phyloP scores from a whole-genome alignment of 1,140 invertebrate genomes.

The Lethrus apterus region DNA sequence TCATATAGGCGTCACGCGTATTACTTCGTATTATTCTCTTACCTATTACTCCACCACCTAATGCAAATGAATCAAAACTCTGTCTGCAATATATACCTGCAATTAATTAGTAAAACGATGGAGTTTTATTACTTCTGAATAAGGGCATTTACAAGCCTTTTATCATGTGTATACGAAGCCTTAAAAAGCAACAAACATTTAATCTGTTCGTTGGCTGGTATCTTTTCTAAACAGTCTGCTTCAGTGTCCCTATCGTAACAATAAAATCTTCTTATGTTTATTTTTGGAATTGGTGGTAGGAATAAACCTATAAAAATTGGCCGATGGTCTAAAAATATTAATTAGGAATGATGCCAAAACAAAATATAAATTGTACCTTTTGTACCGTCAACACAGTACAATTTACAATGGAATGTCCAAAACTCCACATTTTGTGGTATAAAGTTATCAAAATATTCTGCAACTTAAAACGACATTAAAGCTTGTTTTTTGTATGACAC shows the following conservation, averaged over 20 bases:
- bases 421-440: conserved; percentile 1
- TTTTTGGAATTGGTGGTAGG: conserved; percentile 3
- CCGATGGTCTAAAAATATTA: background rate
- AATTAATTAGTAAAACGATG: background rate
- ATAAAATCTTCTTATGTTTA: conserved; percentile 5
- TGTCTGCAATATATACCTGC: background rate
- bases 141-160: background rate
- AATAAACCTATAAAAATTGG: conserved; percentile 5
- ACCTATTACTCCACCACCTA: conserved; percentile 3
- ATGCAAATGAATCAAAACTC: background rate
- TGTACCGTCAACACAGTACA: background rate
- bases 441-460: conserved; percentile 8
- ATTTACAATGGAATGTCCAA: conserved; percentile 1
- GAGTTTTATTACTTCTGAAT: background rate
- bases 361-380: background rate
- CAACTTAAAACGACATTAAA: conserved; percentile 1
- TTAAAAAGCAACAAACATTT: conserved; percentile 2
- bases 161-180: background rate
- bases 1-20: background rate
- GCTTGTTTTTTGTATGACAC: too few species aligned
- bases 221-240: background rate
- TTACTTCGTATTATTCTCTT: background rate
- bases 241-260: background rate
- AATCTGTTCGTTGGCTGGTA: conserved; percentile 6
- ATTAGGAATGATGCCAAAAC: background rate